Evolutionary conservation across 2,888 invertebrate species (phyloP), one percentile per base, ranked within the genome.

Genomic region (Aspidiotus rigidus): DNA sequence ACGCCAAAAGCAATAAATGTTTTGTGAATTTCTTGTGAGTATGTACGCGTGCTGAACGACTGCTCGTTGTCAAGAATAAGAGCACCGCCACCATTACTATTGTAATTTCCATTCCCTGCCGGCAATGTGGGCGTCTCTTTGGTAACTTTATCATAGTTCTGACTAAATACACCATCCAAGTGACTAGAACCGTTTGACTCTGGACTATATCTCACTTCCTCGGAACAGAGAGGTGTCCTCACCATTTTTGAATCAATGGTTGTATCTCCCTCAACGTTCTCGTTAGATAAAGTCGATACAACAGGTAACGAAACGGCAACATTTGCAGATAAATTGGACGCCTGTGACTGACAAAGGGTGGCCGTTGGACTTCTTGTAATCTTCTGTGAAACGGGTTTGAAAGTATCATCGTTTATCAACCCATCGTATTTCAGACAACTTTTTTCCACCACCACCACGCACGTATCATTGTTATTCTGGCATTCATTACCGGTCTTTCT

Each of bases 1-100:
- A 86, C 81, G 71, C 86, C 76, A 75, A 84, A 84, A 74, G 85
- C 84, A 84, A 85, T 77, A 73, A 86, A 79, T 17, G 90, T 90
- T 83, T 91, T 91, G 84, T 88, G 88, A 78, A 88, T 86, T 79
- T 91, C 90, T 77, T 89, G 89, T 53, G 90, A 90, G 79, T 86
- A 90, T 75, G 88, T 81, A 28, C 85, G 59, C 84, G 77, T 89
- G 89, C 76, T 89, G 89, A 74, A 88, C 81, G 66, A 83, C 82
- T 62, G 88, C 42, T 15, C 42, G 41, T 55, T 53, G 40, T 57
- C 69, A 10, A n/a, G 15, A 3, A 17, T 44, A 2, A 28, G 28
- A 28, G 28, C 28, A 28, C 28, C 28, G 5, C 28, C 28, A 28
- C 28, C 28, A 28, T 28, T 28, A 28, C 28, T 28, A 28, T 5